Base-by-base conservation (phyloP, 2,888 invertebrate genomes). In the Cataglyphis rosenhaueri region DNA sequence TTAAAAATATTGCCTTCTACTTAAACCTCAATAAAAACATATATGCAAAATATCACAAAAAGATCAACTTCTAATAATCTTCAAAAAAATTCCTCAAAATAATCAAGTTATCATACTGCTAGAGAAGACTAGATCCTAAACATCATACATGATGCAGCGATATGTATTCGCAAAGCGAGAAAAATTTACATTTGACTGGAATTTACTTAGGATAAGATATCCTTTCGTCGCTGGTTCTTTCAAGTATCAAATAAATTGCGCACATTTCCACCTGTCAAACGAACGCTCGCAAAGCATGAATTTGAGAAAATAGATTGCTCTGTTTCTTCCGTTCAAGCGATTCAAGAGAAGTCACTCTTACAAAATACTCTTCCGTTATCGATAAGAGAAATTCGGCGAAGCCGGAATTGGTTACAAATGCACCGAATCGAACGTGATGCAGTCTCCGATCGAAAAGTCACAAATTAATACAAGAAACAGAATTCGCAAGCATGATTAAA, bases 361-460 rank as follows among this genome's bases (percentile, higher is more conserved):
- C 3, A 29, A 21, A 44, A 41, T n/a, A 21, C 9, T 32, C 12
- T 32, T 21, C 25, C 5, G 15, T 32, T 2, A 25, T 44, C 44
- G 52, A n/a, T n/a, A 38, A 70, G 21, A 44, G 29, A 59, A 35
- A 41, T 76, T 52, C 25, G 25, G 52, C 52, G 76, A 85, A 81
- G 82, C 61, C 35, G 66, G 52, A 25, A 55, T 38, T 32, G 57
- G 65, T 73, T 83, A 83, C 71, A 83, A 84, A 86, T 83, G 82
- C 74, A 18, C 9, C 25, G 10, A 9, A 61, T 83, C 82, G 48
- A 18, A 78, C 55, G 76, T 15, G 18, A 52, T 12, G 38, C 55
- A 52, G 25, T 35, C 32, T n/a, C 21, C 52, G 65, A 48, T 66
- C 35, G 32, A 44, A 32, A 52, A 55, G 41, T 29, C 38, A n/a